These are phyloP conservation scores for Chymomyza amoena DNA, from an alignment of 2,888 invertebrate species.

Conservation along the genomic window DNA sequence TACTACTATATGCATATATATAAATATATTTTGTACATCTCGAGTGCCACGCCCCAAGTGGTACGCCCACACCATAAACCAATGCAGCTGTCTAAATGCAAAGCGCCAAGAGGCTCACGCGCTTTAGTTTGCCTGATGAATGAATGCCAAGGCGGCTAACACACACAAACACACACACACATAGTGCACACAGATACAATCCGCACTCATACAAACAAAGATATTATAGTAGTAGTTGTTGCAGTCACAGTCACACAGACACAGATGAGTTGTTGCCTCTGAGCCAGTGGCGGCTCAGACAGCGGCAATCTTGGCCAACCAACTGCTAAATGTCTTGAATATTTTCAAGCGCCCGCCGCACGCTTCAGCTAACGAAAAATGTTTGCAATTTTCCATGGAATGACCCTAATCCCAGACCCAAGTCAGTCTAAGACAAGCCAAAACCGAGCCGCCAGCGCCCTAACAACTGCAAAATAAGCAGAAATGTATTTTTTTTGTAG, in stretches of 20 bases:
- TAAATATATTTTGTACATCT: neutral
- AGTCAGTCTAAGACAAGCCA: conserved; percentile 6
- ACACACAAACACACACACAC: conserved; percentile 7
- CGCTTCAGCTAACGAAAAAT: conserved; percentile 23
- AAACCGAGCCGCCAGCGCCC: neutral
- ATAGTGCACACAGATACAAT: neutral
- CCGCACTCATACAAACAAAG: neutral
- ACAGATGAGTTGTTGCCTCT: neutral
- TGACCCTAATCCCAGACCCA: conserved; percentile 21
- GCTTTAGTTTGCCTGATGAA: conserved; percentile 8
- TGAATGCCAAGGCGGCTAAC: neutral
- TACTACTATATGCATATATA: no score
- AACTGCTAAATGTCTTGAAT: conserved; percentile 11
- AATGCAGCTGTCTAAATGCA: neutral
- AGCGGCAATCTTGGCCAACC: neutral
- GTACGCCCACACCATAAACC: neutral
- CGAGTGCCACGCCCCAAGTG: neutral
- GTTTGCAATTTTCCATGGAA: conserved; percentile 30
- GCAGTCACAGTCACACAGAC: neutral
- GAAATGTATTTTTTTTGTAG: conserved; percentile 3
- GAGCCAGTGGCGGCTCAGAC: neutral
- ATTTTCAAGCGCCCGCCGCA: neutral
- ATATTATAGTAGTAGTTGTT: neutral
- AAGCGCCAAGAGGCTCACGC: neutral
- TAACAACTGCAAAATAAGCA: conserved; percentile 1